Conservation (phyloP, 2,113 vertebrate genomes). For the Pterocles orientalis region DNA sequence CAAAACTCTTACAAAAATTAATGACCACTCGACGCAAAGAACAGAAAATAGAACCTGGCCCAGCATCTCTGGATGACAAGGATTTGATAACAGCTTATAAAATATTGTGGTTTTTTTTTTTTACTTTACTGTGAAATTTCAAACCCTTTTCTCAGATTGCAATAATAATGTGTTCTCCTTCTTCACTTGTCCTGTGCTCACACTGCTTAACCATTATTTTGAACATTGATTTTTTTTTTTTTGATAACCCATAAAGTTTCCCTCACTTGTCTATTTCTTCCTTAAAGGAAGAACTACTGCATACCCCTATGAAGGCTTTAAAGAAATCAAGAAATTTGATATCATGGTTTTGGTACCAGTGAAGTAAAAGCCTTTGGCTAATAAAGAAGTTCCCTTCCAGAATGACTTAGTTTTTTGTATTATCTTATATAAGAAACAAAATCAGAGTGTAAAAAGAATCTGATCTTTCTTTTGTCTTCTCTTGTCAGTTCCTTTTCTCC, state of each 20-base stretch:
- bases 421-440: neutral
- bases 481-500: neutral
- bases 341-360: neutral
- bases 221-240: neutral
- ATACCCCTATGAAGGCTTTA: neutral
- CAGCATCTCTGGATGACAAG: neutral
- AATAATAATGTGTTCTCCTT: neutral
- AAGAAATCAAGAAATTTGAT: neutral
- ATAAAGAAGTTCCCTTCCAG: neutral
- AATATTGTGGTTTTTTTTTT: neutral
- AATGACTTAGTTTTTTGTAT: neutral
- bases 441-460: neutral
- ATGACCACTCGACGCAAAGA: neutral
- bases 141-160: neutral
- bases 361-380: neutral
- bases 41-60: neutral
- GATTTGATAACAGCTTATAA: neutral
- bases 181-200: neutral
- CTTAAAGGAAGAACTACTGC: neutral
- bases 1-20: neutral
- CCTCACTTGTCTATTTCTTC: neutral
- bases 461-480: neutral
- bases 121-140: neutral
- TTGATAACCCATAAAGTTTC: neutral
- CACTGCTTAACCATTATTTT: neutral